Base-by-base conservation (phyloP, 2,888 invertebrate genomes). In the Flabesymbios commensalis region DNA sequence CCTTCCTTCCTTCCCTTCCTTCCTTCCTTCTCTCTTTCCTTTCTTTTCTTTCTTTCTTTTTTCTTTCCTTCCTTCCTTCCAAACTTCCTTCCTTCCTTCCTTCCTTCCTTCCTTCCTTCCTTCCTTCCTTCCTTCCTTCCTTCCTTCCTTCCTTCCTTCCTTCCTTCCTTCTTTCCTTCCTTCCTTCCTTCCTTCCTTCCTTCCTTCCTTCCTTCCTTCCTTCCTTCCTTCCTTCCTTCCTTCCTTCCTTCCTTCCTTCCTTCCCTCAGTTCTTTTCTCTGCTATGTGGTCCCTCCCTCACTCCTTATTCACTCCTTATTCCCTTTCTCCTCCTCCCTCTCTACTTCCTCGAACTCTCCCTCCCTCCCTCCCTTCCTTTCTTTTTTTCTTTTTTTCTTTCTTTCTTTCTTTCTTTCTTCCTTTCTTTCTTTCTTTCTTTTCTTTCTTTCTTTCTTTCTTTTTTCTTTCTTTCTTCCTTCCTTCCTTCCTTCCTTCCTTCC, bases 71-170 rank as follows among this genome's bases (percentile, higher is more conserved):
- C 41, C 39, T 39, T 26, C n/a, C n/a, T n/a, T n/a, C n/a, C n/a
- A n/a, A n/a, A n/a, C n/a, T n/a, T n/a, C n/a, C n/a, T n/a, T n/a
- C 43, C 59, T 57, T 32, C 26, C 49, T 32, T 31, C 32, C 57
- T 3, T 14, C 0, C 49, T 24, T 32, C 33, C 51, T 3, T 22
- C 36, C 47, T 57, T 31, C 48, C 57, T 48, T 52, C 33, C 33
- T 29, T n/a, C 51, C 51, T 57, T n/a, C 43, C 51, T 36, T 36
- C 31, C 49, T 26, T 32, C 53, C 31, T 59, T 28, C 43, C 43
- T 54, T 41, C 47, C 28, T 54, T 41, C 43, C 47, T 43, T 17
- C 36, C 53, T 24, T 14, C 33, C 59, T 42, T n/a, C 31, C 53
- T 36, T 17, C 53, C 45, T 24, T 41, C 53, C 53, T 22, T 41